Base-by-base conservation (phyloP, 1,140 invertebrate genomes). In the Phocides pigmalion region DNA sequence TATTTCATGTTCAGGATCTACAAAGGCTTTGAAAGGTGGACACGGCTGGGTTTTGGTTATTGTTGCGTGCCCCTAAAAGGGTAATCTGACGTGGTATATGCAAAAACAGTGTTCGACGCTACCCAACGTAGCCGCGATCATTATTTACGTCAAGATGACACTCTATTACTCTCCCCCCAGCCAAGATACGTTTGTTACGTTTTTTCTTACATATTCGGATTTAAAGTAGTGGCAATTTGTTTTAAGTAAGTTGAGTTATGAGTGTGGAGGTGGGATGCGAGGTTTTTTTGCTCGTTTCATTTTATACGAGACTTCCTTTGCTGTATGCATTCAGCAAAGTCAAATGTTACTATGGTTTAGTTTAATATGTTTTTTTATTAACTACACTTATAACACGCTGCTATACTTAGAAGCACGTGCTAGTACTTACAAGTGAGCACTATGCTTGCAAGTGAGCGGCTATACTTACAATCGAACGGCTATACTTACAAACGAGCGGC, bases 131-230 rank as follows among this genome's bases (percentile, higher is more conserved):
- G 68, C 68, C 39, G 47, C 51, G 72, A 80, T 82, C 84, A 85
- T 87, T 85, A 84, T 76, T 87, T 79, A 85, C 67, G 59, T 68
- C 67, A 76, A 85, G 81, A 84, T 84, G 82, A 87, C 84, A 87
- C 75, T 81, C 75, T 79, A 84, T 87, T 85, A 84, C 76, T n/a
- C 64, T 17, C 44, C 20, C 44, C 44, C 11, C 17, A 15, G 1
- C 32, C 32, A 25, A 25, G 50, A 62, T 67, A 64, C 44, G 37
- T 62, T 71, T 53, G 41, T 61, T 62, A 28, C 16, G 37, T 42
- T 63, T 39, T 68, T 62, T 58, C 46, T 56, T 63, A 32, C 28
- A 8, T 32, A 32, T 0, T 11, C 28, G 28, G 28, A 32, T 32
- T 32, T 32, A 32, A 32, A 32, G 28, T 32, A 32, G 28, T 32